Conservation (phyloP, 2,113 vertebrate species). For the Hemiprocne comata region DNA sequence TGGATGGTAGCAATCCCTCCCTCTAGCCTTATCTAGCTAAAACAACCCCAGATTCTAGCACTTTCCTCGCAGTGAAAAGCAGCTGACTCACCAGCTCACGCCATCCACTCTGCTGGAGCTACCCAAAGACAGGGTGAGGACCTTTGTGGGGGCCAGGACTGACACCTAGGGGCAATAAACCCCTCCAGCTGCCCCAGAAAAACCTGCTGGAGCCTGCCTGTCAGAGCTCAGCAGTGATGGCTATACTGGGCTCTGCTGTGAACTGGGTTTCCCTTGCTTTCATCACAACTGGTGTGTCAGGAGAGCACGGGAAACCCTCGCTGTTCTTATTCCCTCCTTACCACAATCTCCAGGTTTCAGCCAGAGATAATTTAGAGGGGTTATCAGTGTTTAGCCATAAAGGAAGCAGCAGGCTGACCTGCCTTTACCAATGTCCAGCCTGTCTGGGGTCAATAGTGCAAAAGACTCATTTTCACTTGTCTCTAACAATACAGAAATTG, state of each 20-base stretch:
- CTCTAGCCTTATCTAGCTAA: neutral
- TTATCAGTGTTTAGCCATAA: constrained; percentile 9
- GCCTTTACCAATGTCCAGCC: neutral
- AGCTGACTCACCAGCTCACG: neutral
- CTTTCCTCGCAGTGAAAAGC: neutral
- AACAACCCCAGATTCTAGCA: neutral
- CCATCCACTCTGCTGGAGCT: neutral
- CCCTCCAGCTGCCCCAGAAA: neutral
- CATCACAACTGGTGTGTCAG: accelerated
- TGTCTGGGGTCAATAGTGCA: constrained; percentile 17
- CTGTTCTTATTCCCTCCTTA: neutral
- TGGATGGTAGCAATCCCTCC: neutral
- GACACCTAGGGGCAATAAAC: neutral
- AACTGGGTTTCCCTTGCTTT: neutral
- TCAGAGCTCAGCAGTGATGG: accelerated
- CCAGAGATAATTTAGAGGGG: constrained; percentile 41
- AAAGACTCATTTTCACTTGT: neutral
- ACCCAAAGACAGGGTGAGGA: neutral
- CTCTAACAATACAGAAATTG: constrained; percentile 31
- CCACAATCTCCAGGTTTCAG: constrained; percentile 33
- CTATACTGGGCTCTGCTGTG: accelerated
- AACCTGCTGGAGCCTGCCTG: neutral
- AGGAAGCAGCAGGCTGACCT: constrained; percentile 3
- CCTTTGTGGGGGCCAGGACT: accelerated
- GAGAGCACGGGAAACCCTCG: neutral